Conservation (phyloP, 1,140 invertebrate species). For the Metopolophium dirhodum region DNA sequence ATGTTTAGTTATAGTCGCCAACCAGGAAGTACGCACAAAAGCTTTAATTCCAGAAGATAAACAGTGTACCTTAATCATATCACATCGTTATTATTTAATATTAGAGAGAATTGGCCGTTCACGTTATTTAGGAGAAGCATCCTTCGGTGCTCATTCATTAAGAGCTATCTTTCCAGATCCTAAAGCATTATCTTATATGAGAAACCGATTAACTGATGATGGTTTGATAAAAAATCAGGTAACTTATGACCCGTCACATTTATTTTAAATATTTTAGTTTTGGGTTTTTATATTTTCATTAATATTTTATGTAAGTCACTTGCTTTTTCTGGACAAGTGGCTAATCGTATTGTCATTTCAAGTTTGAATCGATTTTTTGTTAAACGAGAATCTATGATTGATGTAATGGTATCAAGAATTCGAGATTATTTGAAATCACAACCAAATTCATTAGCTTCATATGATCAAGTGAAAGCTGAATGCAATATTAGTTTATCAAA, state of each 20-base stretch:
- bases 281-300: conserved; percentile 59
- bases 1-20: conserved; percentile 76
- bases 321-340: conserved; percentile 42
- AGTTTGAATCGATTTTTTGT: conserved; percentile 71
- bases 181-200: conserved; percentile 73
- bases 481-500: conserved; percentile 35
- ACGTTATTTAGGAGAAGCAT: conserved; percentile 74
- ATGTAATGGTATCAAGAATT: conserved; percentile 67
- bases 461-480: conserved; percentile 65
- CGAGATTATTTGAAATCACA: conserved; percentile 68
- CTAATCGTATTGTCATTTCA: conserved; percentile 44
- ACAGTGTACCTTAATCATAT: conserved; percentile 68
- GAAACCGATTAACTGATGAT: conserved; percentile 69
- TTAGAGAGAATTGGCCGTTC: conserved; percentile 79
- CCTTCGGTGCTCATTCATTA: conserved; percentile 71
- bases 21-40: conserved; percentile 68
- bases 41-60: conserved; percentile 67
- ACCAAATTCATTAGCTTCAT: conserved; percentile 66
- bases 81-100: conserved; percentile 72
- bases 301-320: conserved; percentile 51
- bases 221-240: conserved; percentile 73
- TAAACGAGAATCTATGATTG: conserved; percentile 67
- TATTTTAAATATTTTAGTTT: conserved; percentile 69
- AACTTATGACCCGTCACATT: conserved; percentile 59
- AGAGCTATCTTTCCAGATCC: conserved; percentile 67